A percentile compares a stretch with the other conserved stretches of the same genome.
Conservation (phyloP, 2,113 vertebrate genomes). For the Gallinago media region DNA sequence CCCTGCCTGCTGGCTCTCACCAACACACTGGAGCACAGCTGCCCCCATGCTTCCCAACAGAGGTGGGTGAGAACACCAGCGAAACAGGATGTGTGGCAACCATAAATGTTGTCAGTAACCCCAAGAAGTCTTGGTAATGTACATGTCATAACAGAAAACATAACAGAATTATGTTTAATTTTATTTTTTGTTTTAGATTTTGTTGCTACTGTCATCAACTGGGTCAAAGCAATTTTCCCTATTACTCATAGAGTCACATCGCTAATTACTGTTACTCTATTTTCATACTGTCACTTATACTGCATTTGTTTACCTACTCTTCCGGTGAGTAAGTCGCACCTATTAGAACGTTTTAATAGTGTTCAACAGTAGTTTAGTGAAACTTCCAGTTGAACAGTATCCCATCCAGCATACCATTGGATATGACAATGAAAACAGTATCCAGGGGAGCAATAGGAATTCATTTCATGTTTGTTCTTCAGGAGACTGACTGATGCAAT, state of each 20-base stretch:
- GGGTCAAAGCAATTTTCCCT: slow-evolving; percentile 55
- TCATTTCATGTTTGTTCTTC: not conserved
- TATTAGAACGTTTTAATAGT: slow-evolving; percentile 30
- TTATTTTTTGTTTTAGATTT: not conserved
- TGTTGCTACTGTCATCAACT: not conserved
- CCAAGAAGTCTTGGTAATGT: not conserved
- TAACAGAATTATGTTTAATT: not conserved
- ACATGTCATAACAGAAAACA: not conserved
- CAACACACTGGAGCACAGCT: not conserved
- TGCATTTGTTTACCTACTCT: slow-evolving; percentile 54
- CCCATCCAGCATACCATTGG: slow-evolving; percentile 58
- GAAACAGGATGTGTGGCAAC: not conserved
- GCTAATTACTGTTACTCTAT: slow-evolving; percentile 49
- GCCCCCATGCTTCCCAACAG: not conserved
- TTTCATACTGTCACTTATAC: slow-evolving; percentile 51
- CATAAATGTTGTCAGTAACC: not conserved
- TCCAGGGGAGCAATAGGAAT: not conserved
- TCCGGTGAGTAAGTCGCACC: slow-evolving; percentile 64
- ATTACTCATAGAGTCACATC: slow-evolving; percentile 57
- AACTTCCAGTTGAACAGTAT: slow-evolving; percentile 35
- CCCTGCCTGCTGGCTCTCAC: too few relatives aligned
- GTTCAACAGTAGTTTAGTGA: slow-evolving; percentile 1
- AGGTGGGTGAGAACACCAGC: accelerated
- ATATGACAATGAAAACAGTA: slow-evolving; percentile 49
- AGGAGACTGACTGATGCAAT: not conserved